A percentile compares a stretch with the other conserved stretches of the same genome.
phyloP scores from a whole-genome alignment of 2,888 invertebrate species.

The Clistopyga incitator region DNA sequence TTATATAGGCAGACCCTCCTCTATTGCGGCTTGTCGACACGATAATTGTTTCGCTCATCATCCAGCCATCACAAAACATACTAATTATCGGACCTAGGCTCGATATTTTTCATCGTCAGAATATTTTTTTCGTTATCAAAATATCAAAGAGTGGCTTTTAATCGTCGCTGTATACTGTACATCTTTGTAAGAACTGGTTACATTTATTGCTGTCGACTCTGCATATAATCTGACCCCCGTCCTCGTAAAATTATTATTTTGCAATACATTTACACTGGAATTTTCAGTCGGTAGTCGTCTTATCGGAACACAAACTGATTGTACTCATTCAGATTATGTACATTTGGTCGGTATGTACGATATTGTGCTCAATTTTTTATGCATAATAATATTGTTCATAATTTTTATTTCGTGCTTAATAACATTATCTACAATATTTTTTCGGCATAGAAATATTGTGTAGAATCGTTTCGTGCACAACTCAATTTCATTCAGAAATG shows the following conservation, averaged over 20 bases:
- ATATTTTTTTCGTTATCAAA: not conserved
- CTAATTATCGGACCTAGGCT: constrained; percentile 38
- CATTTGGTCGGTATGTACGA: too few species aligned
- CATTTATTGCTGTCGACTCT: not conserved
- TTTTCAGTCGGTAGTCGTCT: too few species aligned
- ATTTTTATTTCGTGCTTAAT: too few species aligned
- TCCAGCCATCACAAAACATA: constrained; percentile 51
- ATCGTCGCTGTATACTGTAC: not conserved
- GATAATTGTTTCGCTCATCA: constrained; percentile 62
- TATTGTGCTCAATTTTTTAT: too few species aligned
- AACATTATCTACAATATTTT: too few species aligned
- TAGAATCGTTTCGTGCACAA: too few species aligned
- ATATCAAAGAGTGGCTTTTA: not conserved
- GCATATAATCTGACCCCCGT: not conserved
- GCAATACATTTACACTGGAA: too few species aligned
- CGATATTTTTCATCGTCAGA: not conserved
- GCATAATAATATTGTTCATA: too few species aligned
- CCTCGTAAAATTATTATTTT: not conserved
- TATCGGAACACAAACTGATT: too few species aligned
- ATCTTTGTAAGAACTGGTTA: not conserved
- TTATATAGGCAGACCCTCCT: constrained; percentile 6
- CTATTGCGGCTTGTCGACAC: constrained; percentile 36
- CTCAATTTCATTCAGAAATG: too few species aligned
- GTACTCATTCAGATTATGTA: too few species aligned
- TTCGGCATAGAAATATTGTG: too few species aligned